phyloP scores from a whole-genome alignment of 1,140 invertebrate species.

The Aphidius ervi region DNA sequence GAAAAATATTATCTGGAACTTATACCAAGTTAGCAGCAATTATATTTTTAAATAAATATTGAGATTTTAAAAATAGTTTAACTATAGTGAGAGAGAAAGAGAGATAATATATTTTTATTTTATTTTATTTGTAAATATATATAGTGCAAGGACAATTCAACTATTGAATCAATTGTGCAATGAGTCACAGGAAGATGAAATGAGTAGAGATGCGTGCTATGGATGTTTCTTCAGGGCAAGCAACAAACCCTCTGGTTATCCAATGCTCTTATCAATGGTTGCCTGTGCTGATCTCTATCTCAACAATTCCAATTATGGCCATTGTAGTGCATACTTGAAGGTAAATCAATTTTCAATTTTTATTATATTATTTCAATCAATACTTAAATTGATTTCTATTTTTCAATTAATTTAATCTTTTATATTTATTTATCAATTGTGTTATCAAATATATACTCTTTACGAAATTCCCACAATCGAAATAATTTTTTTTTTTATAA shows the following conservation, averaged over 20 bases:
- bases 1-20: slow-evolving; percentile 1
- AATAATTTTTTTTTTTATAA: no score
- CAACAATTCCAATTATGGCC: slow-evolving; percentile 35
- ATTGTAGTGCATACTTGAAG: slow-evolving; percentile 37
- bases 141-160: slow-evolving; percentile 35
- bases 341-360: slow-evolving; percentile 24
- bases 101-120: background rate
- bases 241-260: slow-evolving; percentile 33
- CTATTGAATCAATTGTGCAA: slow-evolving; percentile 43
- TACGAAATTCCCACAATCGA: no score
- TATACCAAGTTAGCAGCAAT: background rate
- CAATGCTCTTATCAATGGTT: slow-evolving; percentile 35
- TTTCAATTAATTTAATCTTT: no score
- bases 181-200: slow-evolving; percentile 31
- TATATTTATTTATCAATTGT: background rate
- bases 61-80: background rate
- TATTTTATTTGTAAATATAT: slow-evolving; percentile 6
- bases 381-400: no score
- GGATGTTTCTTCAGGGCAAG: slow-evolving; percentile 41
- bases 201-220: slow-evolving; percentile 40
- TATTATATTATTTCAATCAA: no score
- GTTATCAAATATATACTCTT: no score
- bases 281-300: slow-evolving; percentile 38
- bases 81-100: background rate
- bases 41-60: background rate